A percentile compares a stretch with the other conserved stretches of the same genome.
These are phyloP conservation scores for Oophaga pumilio DNA, from an alignment of 2,113 vertebrate species.

Conservation along the genomic window DNA sequence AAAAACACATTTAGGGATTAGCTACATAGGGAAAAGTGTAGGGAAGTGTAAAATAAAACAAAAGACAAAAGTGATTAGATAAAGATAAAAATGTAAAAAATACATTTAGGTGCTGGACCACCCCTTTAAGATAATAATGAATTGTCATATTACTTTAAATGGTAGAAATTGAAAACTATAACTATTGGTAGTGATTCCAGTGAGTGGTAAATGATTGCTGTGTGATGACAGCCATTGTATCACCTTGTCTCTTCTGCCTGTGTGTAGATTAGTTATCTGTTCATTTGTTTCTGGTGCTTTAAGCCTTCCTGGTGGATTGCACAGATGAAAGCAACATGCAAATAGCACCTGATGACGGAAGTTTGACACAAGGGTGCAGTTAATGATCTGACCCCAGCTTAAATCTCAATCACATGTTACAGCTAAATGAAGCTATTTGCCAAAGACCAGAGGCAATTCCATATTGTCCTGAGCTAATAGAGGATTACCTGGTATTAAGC, in stretches of 20 bases:
- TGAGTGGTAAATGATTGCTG: background rate
- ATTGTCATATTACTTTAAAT: background rate
- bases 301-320: background rate
- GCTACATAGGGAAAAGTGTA: too few relatives aligned
- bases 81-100: too few relatives aligned
- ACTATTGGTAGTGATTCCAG: background rate
- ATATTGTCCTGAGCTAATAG: slow-evolving; percentile 32
- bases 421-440: slow-evolving; percentile 41
- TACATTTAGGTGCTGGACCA: too few relatives aligned
- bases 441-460: slow-evolving; percentile 28
- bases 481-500: slow-evolving; percentile 27
- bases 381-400: slow-evolving; percentile 24
- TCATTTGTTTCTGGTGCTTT: background rate
- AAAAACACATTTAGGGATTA: too few relatives aligned
- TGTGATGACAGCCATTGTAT: background rate
- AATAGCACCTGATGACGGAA: slow-evolving; percentile 18
- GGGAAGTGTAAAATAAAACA: too few relatives aligned
- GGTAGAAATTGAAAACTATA: background rate
- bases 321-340: background rate
- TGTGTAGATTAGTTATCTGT: background rate
- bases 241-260: background rate
- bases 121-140: background rate
- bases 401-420: slow-evolving; percentile 25
- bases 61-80: too few relatives aligned
- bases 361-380: slow-evolving; percentile 16